Evolutionary conservation across 2,797 vertebrate genomes (phyloP).

Genomic region (Centroberyx gerrardi): DNA sequence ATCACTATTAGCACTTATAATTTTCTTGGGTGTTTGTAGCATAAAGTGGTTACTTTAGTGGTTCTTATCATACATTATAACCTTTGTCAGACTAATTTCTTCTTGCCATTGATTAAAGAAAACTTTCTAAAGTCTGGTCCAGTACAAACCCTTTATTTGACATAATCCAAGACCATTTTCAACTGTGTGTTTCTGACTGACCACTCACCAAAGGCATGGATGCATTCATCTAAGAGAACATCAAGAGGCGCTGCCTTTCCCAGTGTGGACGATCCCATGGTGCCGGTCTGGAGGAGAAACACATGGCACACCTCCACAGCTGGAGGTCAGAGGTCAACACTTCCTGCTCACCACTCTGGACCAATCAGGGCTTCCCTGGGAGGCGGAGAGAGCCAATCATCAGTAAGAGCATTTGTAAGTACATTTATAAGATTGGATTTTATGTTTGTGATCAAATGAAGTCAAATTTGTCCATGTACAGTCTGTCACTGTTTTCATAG

Average conservation of each 20-base stretch:
- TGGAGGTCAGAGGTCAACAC: constrained; percentile 36
- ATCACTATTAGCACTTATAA: no score
- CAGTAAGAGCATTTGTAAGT: not conserved
- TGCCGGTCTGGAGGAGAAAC: constrained; percentile 67
- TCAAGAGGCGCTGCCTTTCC: constrained; percentile 94
- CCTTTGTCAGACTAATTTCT: no score
- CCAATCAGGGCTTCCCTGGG: constrained; percentile 46
- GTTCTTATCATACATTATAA: no score
- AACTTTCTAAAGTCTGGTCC: no score
- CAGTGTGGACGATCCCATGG: constrained; percentile 92
- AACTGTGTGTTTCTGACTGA: not conserved
- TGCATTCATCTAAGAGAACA: constrained; percentile 91
- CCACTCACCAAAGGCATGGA: constrained; percentile 91
- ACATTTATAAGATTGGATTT: no score
- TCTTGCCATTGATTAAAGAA: no score
- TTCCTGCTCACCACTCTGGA: constrained; percentile 36
- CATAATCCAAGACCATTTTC: not conserved
- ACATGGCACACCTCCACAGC: constrained; percentile 48
- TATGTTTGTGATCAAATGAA: not conserved
- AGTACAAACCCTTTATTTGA: no score
- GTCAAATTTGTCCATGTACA: not conserved
- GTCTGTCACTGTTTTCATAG: no score
- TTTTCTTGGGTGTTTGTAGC: no score
- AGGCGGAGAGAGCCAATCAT: constrained; percentile 8
- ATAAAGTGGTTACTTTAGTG: no score